Evolutionary conservation across 2,113 vertebrate genomes (phyloP), one percentile per base, ranked within the genome.

Genomic region (Takifugu flavidus): DNA sequence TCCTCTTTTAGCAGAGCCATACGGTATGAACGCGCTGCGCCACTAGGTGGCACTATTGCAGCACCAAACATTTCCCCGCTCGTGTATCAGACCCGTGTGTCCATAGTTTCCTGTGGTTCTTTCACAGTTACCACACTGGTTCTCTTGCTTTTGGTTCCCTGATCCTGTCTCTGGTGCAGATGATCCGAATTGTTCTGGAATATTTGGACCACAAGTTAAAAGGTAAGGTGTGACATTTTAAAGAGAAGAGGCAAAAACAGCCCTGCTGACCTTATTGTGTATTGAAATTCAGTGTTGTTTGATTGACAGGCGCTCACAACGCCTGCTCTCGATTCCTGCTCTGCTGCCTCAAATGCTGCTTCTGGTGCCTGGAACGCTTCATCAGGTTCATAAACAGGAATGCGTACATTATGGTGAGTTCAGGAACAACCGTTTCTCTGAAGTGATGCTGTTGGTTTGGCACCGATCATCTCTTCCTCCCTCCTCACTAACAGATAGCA

Each of bases 301-400:
- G 75, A 42, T 72, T 34, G 13, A 2, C 81, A 99, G 97, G 90
- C 70, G 87, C 91, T 69, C 91, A 95, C 50, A 98, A 92, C 70
- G 77, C 75, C 4, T 72, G 88, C 27, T 70, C 92, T 60, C 94
- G 88, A 65, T 98, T 95, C 75, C 65, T 99, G 47, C 86, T 96
- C 11, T 94, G 91, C 86, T 99, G 96, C 84, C 90, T 98, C 75
- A 93, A 90, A 85, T 96, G 94, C 86, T 99, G 97, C 86, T 98
- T 99, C 87, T 99, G 96, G 96, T 98, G 95, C 88, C 89, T 98
- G 86, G 96, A 99, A 82, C 94, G 86, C 86, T 89, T 95, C 83
- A 90, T 99, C 71, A 96, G 91, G 87, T 98, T 97, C 87, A 90
- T 98, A 81, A 99, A 98, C 93, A 92, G 93, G 90, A 98, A 99